Base-by-base conservation (phyloP, 1,140 invertebrate genomes). In the Apis dorsata region DNA sequence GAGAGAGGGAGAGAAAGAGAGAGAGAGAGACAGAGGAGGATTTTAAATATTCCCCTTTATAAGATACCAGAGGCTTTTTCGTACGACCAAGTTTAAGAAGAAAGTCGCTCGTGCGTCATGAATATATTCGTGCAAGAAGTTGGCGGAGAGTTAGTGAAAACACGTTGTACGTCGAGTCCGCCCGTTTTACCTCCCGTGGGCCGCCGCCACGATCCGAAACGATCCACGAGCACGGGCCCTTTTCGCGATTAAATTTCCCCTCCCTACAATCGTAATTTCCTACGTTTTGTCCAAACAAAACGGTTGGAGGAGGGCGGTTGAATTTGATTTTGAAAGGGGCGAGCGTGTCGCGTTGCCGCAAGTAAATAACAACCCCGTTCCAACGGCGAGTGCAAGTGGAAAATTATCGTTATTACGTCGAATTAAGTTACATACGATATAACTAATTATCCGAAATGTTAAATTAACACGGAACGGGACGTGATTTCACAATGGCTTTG, bases 361-460 rank as follows among this genome's bases (percentile, higher is more conserved):
- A 10, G 10, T 59, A 44, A 59, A 55, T 19, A 13, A 34, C 55
- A 73, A 57, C 9, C 12, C 9, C 15, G 11, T 10, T 17, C 21
- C 49, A 81, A 66, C 53, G 49, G 11, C 59, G 60, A n/a, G 51
- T 17, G 53, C 17, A 44, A 49, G 17, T 21, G 17, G 7, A 10
- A 53, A 77, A 82, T 82, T 34, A 53, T 28, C 51, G 53, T 69
- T 69, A 77, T 82, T 17, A 1, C 65, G 21, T 21, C 9, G 44
- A 77, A 77, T 82, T 77, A 82, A 77, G 65, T 82, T 82, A 77
- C 44, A 53, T 17, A 21, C 34, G 21, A 13, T n/a, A 69, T 19
- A 77, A 77, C 49, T 70, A 77, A 77, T 77, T 77, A 76, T n/a
- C 24, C n/a, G 74, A 77, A 70, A 69, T n/a, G 57, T 69, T 77